Base-by-base conservation (phyloP, 1,140 invertebrate species). In the Drosophila bocki region DNA sequence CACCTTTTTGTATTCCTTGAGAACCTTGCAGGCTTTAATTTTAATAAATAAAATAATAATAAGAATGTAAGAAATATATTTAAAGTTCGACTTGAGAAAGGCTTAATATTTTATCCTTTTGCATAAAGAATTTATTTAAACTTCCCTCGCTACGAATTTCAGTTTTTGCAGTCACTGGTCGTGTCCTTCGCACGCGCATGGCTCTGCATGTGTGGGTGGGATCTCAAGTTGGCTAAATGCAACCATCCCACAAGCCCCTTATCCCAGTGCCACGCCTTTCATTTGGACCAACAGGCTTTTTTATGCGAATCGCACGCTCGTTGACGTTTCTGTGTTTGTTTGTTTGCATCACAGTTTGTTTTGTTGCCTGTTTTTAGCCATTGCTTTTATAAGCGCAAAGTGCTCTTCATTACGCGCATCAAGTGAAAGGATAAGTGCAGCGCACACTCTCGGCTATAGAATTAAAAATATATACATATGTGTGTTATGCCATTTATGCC, bases 361-460 rank as follows among this genome's bases (percentile, higher is more conserved):
- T 75, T 84, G 67, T 77, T 75, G 82, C 79, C 79, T 78, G 65
- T 80, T 82, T 88, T 88, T 80, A 87, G 77, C 72, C 80, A 78
- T 83, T 75, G 84, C 87, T 91, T 91, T 91, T 87, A 91, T 91
- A 88, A 87, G 75, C 83, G 81, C 76, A 91, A 88, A 91, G 87
- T 91, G 88, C 87, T 91, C 87, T 91, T 91, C 87, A 91, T 91
- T 91, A 91, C 91, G 87, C 83, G 72, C 88, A 91, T 91, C 75
- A 91, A 91, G 75, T 87, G 83, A 91, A 91, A 75, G 70, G 69
- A 75, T 75, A 75, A 75, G 70, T 91, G 82, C 80, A 91, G 63
- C 78, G 58, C 64, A 77, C 69, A 67, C 44, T 60, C 48, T 68
- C 41, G 39, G 11, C 47, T 17, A 75, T 50, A 64, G 54, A 78